A percentile compares a stretch with the other conserved stretches of the same genome.
Conservation (phyloP, 2,797 vertebrate species). For the Tenualosa ilisha region DNA sequence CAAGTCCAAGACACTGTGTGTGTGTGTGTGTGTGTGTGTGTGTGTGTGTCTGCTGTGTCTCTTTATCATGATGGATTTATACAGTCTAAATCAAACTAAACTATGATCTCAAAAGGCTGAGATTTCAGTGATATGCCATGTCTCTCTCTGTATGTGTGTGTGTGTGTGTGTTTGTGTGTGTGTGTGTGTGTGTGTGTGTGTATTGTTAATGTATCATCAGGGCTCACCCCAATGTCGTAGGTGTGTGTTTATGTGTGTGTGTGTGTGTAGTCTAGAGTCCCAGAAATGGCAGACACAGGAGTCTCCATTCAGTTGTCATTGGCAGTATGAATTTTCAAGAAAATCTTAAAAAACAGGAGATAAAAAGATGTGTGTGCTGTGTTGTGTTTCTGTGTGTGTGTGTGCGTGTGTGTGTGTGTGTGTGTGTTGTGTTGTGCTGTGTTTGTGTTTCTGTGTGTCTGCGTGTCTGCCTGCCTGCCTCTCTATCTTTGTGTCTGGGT, state of each 20-base stretch:
- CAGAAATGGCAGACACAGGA: too few species aligned
- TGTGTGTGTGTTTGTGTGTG: neutral
- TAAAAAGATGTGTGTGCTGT: neutral
- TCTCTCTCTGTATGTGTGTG: too few species aligned
- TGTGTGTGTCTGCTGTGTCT: neutral
- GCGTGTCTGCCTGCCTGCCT: neutral
- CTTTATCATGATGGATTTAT: too few species aligned
- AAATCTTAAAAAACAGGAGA: neutral
- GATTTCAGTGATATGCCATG: neutral
- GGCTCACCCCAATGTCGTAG: too few species aligned
- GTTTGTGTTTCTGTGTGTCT: neutral
- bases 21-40: neutral
- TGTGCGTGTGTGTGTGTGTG: neutral
- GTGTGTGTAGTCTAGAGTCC: neutral
- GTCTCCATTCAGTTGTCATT: neutral
- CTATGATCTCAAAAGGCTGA: too few species aligned
- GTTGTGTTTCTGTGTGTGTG: neutral
- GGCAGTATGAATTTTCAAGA: neutral
- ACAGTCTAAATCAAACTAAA: too few species aligned
- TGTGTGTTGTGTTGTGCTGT: neutral
- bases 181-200: neutral
- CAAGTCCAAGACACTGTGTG: neutral
- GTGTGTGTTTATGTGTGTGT: neutral
- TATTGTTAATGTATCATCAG: too few species aligned
- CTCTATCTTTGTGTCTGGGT: neutral